Percentiles rank a stretch among this genome's conserved stretches.
Conservation (phyloP, 2,797 vertebrate genomes). For the Balearica regulorum region DNA sequence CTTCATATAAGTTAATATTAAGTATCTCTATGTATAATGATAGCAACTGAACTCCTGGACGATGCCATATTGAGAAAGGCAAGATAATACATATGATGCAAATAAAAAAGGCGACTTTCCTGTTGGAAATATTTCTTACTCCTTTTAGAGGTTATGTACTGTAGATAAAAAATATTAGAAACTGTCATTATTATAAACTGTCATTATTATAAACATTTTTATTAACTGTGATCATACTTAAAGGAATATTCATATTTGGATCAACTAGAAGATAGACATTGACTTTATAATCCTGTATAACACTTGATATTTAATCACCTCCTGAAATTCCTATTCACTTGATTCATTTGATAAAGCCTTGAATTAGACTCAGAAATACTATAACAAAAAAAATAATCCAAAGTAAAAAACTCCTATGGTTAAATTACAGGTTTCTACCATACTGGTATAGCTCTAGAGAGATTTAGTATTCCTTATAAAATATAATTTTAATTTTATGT, state of each 20-base stretch:
- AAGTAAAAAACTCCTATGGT: rapidly evolving
- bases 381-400: background rate
- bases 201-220: background rate
- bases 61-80: background rate
- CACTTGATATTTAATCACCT: background rate
- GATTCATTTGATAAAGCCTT: background rate
- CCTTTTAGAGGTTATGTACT: background rate
- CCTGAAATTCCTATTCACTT: background rate
- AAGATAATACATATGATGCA: background rate
- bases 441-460: background rate
- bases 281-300: background rate
- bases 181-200: background rate
- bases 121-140: background rate
- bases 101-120: background rate
- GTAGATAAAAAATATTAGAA: background rate
- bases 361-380: background rate
- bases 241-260: background rate
- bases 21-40: background rate
- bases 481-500: background rate
- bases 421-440: background rate
- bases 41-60: background rate
- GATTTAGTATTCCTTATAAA: background rate
- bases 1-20: background rate
- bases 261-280: background rate
- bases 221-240: background rate